A percentile compares a stretch with the other conserved stretches of the same genome.
Evolutionary conservation across 2,888 invertebrate genomes (phyloP).

Genomic region (Rhagonycha lutea): DNA sequence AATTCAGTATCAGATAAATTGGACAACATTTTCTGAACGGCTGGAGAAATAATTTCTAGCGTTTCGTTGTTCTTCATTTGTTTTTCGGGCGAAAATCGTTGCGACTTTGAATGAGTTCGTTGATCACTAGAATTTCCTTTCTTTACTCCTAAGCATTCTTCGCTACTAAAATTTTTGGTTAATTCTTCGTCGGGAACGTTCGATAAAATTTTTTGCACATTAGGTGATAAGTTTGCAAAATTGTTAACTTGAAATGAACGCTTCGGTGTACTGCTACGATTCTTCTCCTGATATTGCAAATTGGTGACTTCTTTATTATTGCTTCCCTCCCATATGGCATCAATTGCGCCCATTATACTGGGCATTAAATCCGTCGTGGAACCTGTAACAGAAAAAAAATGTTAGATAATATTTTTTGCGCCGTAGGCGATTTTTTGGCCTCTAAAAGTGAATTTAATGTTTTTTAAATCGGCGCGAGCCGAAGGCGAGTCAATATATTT

Average conservation of each 20-base stretch:
- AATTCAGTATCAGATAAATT: constrained; percentile 57
- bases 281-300: constrained; percentile 32
- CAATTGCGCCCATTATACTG: constrained; percentile 84
- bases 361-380: constrained; percentile 86
- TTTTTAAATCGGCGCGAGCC: background rate
- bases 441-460: too few species aligned
- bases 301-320: constrained; percentile 29
- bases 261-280: constrained; percentile 38
- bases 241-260: constrained; percentile 51
- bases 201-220: constrained; percentile 66
- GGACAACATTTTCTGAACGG: constrained; percentile 61
- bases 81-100: constrained; percentile 36
- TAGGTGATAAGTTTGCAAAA: constrained; percentile 64
- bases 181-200: constrained; percentile 57
- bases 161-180: constrained; percentile 45
- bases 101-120: constrained; percentile 28
- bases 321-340: constrained; percentile 68
- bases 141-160: constrained; percentile 18
- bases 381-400: constrained; percentile 65
- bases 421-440: background rate
- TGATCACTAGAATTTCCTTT: constrained; percentile 9
- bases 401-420: background rate
- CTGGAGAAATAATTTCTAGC: constrained; percentile 55
- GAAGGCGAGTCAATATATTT: too few species aligned
- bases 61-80: constrained; percentile 46